phyloP scores from a whole-genome alignment of 1,140 invertebrate species.

The Orussus abietinus region DNA sequence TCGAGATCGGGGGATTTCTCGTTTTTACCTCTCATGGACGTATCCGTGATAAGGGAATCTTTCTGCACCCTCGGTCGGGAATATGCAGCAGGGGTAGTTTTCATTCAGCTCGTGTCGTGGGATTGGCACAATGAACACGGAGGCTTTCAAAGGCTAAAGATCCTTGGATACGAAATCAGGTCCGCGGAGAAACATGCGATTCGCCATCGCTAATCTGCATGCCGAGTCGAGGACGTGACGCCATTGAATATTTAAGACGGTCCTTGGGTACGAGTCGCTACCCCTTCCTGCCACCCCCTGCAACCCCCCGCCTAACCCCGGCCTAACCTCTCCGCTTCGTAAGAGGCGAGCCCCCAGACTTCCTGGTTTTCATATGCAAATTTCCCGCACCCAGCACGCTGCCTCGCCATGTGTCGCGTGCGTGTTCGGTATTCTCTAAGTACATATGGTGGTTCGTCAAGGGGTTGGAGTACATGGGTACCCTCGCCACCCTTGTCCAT shows the following conservation, averaged over 20 bases:
- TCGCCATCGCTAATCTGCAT: constrained; percentile 48
- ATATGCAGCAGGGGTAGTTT: no score
- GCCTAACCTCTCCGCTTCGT: constrained; percentile 41
- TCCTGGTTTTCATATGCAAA: constrained; percentile 52
- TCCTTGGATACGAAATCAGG: constrained; percentile 44
- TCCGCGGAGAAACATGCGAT: constrained; percentile 36
- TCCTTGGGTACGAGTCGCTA: constrained; percentile 12
- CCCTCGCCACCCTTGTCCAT: no score
- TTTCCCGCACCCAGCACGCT: constrained; percentile 28
- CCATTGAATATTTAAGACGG: constrained; percentile 52
- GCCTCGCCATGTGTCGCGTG: constrained; percentile 31
- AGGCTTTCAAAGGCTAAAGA: no score
- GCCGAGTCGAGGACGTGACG: constrained; percentile 46
- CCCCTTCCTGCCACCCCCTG: constrained; percentile 7
- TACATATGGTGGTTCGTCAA: no score
- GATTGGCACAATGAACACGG: constrained; percentile 6
- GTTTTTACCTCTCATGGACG: no score
- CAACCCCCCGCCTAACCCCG: constrained; percentile 28
- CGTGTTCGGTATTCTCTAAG: no score
- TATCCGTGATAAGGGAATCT: no score
- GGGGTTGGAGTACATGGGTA: no score
- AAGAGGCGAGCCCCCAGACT: constrained; percentile 45
- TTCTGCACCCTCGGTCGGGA: no score
- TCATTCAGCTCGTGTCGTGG: background rate
- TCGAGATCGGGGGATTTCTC: no score